Evolutionary conservation across 2,797 vertebrate species (phyloP).

Genomic region (Peromyscus nudipes): DNA sequence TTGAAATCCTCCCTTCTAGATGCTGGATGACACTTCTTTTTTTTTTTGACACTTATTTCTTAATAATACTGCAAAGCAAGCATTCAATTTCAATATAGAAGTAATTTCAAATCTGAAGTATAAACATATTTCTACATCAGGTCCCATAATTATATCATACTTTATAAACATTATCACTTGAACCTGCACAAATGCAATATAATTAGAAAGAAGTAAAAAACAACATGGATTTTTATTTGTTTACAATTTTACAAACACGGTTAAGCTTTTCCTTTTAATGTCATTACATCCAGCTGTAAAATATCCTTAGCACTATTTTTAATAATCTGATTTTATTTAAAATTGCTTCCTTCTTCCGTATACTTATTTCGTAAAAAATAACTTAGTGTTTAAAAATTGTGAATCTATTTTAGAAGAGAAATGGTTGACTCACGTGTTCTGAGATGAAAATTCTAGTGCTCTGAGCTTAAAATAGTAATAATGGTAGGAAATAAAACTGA

Average conservation of each 20-base stretch:
- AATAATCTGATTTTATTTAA: conserved; percentile 73
- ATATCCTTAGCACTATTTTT: conserved; percentile 64
- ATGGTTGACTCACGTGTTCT: conserved; percentile 21
- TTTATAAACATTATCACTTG: conserved; percentile 87
- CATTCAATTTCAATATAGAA: conserved; percentile 74
- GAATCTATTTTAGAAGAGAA: conserved; percentile 53
- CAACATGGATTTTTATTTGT: conserved; percentile 85
- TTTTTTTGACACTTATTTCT: background rate
- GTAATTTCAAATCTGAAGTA: conserved; percentile 83
- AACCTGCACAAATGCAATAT: conserved; percentile 78
- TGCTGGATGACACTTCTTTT: conserved; percentile 7
- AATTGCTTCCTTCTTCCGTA: conserved; percentile 72
- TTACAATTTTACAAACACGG: conserved; percentile 78
- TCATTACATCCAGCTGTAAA: conserved; percentile 64
- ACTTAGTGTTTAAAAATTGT: conserved; percentile 18
- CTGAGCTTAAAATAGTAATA: conserved; percentile 39
- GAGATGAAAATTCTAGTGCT: conserved; percentile 24
- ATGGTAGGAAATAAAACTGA: conserved; percentile 31
- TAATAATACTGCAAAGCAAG: conserved; percentile 31
- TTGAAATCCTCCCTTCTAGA: background rate
- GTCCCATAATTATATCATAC: conserved; percentile 79
- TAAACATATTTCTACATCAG: conserved; percentile 85
- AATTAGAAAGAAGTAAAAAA: conserved; percentile 82
- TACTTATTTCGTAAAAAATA: conserved; percentile 28
- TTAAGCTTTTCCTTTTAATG: conserved; percentile 74